phyloP scores from a whole-genome alignment of 2,113 vertebrate species.

The Rutilus rutilus region DNA sequence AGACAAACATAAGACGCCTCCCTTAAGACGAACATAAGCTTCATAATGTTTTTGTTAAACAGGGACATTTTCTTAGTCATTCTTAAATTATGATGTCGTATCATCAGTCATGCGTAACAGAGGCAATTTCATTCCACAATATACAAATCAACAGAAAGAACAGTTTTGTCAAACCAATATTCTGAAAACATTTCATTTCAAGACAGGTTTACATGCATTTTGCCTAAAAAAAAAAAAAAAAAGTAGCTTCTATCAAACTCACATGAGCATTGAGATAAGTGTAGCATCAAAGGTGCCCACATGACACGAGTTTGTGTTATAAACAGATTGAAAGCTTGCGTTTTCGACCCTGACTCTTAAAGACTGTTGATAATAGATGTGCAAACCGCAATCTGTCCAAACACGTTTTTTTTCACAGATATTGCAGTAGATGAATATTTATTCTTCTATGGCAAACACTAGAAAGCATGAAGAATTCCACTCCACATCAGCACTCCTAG shows the following conservation, averaged over 20 bases:
- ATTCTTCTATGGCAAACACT: constrained; percentile 24
- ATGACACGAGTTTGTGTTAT: constrained; percentile 11
- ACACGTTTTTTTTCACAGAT: background rate
- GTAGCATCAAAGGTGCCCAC: constrained; percentile 19
- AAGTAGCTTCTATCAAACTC: background rate
- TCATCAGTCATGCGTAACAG: background rate
- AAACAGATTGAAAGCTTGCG: background rate
- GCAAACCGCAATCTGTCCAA: constrained; percentile 19
- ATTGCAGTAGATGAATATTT: background rate
- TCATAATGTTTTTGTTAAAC: background rate
- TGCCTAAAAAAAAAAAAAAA: background rate
- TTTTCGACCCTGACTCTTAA: constrained; percentile 6
- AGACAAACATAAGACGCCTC: constrained; percentile 4
- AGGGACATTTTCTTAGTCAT: background rate
- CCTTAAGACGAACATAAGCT: constrained; percentile 17
- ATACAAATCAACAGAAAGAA: background rate
- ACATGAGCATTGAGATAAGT: background rate
- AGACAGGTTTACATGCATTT: background rate
- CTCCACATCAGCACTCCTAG: constrained; percentile 41
- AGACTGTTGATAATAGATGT: constrained; percentile 17
- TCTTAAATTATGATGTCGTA: background rate
- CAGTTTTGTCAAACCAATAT: background rate
- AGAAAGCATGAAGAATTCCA: constrained; percentile 37
- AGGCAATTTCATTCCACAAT: background rate
- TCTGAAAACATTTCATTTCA: background rate